These are phyloP conservation scores for Phenganax marumi DNA, from an alignment of 92 coral and sea anemone genomes.

Conservation along the genomic window DNA sequence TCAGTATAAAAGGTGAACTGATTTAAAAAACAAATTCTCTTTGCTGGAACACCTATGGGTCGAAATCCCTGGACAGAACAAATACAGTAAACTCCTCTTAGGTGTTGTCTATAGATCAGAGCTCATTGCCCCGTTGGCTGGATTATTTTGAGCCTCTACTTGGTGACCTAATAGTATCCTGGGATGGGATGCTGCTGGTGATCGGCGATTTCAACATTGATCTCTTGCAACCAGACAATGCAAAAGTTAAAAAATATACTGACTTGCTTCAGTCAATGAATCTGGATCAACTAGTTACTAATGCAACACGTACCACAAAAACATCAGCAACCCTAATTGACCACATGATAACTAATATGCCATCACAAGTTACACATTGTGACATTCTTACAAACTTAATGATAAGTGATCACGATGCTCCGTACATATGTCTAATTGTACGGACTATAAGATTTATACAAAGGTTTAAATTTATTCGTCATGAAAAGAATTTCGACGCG, in stretches of 20 bases:
- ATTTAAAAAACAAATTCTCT: slow-evolving; percentile 49
- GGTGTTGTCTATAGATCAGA: slow-evolving; percentile 62
- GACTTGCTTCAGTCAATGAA: slow-evolving; percentile 8
- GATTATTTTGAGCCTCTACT: slow-evolving; percentile 46
- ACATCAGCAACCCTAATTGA: slow-evolving; percentile 14
- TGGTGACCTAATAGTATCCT: slow-evolving; percentile 39
- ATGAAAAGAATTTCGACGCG: slow-evolving; percentile 11
- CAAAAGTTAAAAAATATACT: slow-evolving; percentile 4
- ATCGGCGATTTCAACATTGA: slow-evolving; percentile 64
- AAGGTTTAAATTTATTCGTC: slow-evolving; percentile 40
- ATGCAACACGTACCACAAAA: slow-evolving; percentile 21
- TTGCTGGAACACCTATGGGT: slow-evolving; percentile 60
- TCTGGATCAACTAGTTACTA: slow-evolving; percentile 18
- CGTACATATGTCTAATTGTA: slow-evolving; percentile 45
- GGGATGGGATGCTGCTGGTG: slow-evolving; percentile 63
- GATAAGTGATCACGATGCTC: slow-evolving; percentile 31
- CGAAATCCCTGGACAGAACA: slow-evolving; percentile 54
- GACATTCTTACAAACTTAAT: slow-evolving; percentile 20
- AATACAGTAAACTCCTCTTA: slow-evolving; percentile 55
- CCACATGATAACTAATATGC: slow-evolving; percentile 30
- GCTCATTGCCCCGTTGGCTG: slow-evolving; percentile 54
- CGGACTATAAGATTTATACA: slow-evolving; percentile 42
- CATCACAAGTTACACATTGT: slow-evolving; percentile 22
- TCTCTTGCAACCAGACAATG: slow-evolving; percentile 29
- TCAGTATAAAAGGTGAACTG: slow-evolving; percentile 47